Evolutionary conservation across 2,113 vertebrate species (phyloP).

Genomic region (Calonectris borealis): DNA sequence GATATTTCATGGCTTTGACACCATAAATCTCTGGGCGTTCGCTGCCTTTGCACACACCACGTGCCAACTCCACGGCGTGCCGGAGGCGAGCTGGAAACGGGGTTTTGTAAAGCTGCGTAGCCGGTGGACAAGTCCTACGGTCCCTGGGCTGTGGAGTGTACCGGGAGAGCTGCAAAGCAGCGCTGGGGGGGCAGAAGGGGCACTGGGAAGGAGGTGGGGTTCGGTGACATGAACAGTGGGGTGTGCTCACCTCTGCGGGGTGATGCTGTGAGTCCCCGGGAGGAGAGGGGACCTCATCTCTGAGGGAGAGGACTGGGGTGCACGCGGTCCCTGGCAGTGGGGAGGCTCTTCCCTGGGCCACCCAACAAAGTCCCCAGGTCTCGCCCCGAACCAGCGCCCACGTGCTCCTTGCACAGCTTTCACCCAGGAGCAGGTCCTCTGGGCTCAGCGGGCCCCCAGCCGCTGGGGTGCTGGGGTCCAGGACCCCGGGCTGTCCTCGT

Average conservation of each 20-base stretch:
- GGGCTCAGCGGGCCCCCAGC: not conserved
- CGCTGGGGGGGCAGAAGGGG: not conserved
- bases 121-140: fast-evolving
- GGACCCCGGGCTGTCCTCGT: not conserved
- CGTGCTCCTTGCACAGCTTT: not conserved
- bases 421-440: not conserved
- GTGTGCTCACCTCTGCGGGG: not conserved
- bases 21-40: not conserved
- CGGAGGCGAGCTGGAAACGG: not conserved
- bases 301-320: not conserved
- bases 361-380: not conserved
- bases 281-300: not conserved
- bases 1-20: not conserved
- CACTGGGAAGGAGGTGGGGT: not conserved
- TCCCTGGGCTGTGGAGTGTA: not conserved
- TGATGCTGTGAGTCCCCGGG: not conserved
- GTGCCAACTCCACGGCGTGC: fast-evolving
- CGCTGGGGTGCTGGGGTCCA: not conserved
- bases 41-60: not conserved
- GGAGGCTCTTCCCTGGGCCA: not conserved
- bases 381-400: not conserved
- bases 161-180: not conserved
- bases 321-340: not conserved
- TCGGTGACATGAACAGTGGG: fast-evolving
- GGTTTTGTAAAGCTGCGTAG: too few species aligned